These are phyloP conservation scores for Chironex yamaguchii DNA, from an alignment of 30 jellyfish, hydroid and myxozoan species.

Conservation along the genomic window DNA sequence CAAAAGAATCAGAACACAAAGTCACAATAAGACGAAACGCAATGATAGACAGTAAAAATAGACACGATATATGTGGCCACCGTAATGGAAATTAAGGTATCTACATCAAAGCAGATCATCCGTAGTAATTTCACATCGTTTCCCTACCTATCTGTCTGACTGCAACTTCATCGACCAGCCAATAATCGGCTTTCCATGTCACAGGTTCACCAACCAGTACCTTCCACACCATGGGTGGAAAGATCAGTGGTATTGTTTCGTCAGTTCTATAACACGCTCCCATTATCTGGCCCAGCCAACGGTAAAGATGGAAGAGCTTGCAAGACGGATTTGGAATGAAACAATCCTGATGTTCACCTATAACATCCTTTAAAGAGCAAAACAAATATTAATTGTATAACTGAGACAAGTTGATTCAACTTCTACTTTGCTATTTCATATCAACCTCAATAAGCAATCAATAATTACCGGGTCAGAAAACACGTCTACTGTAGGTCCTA, in stretches of 20 bases:
- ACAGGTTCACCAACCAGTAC: constrained; percentile 89
- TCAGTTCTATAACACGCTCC: constrained; percentile 92
- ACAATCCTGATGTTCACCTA: constrained; percentile 84
- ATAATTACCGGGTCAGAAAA: too few relatives aligned
- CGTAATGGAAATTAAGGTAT: neutral
- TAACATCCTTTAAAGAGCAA: constrained; percentile 37
- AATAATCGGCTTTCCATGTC: constrained; percentile 82
- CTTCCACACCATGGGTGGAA: constrained; percentile 91
- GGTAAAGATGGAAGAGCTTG: constrained; percentile 63
- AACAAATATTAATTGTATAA: neutral
- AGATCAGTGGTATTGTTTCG: constrained; percentile 80
- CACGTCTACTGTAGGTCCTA: too few relatives aligned
- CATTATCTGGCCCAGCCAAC: constrained; percentile 90
- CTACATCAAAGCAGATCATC: neutral
- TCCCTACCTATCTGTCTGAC: constrained; percentile 80
- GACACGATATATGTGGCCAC: too few relatives aligned
- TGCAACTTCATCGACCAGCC: constrained; percentile 75
- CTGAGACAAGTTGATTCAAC: neutral
- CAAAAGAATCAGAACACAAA: too few relatives aligned
- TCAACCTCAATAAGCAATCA: too few relatives aligned
- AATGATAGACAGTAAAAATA: too few relatives aligned
- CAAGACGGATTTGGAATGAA: constrained; percentile 90
- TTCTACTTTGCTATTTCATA: too few relatives aligned
- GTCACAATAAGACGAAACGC: too few relatives aligned
- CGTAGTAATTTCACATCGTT: too few relatives aligned